Evolutionary conservation across 2,113 vertebrate genomes (phyloP), one percentile per base, ranked within the genome.

Genomic region (Chascanopsetta lugubris): DNA sequence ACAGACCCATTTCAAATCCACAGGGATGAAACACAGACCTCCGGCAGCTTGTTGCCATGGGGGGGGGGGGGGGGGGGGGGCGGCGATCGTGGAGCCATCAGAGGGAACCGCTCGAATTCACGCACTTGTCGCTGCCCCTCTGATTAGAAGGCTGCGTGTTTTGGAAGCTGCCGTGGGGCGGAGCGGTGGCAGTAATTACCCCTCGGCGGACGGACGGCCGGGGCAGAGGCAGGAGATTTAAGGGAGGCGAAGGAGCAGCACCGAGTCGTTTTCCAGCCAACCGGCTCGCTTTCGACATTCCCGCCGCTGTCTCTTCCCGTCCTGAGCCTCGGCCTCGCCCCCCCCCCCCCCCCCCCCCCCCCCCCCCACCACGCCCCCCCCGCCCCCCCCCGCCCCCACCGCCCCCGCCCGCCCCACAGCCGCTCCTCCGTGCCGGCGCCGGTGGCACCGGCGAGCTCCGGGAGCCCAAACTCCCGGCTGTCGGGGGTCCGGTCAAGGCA

Each of bases 201-300:
- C 1, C 40, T 7, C 38, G 7, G 38, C 34, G 6, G 15, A 38
- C 34, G n/a, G n/a, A n/a, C n/a, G n/a, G n/a, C n/a, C n/a, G n/a
- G n/a, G n/a, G n/a, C n/a, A 38, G 17, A 42, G 12, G 10, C 38
- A 42, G 17, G 2, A 2, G 38, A 0, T 38, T 42, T 42, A n/a
- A 42, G 38, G n/a, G 38, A n/a, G n/a, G 15, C n/a, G 6, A n/a
- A n/a, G n/a, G n/a, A 18, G 38, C 2, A 10, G 68, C 50, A 60
- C 38, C 0, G 4, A 82, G 69, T 65, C 21, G 69, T 80, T 79
- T 83, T 85, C 80, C 85, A 77, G 79, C 55, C n/a, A n/a, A n/a
- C n/a, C n/a, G n/a, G 61, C 2, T 53, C 21, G 2, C n/a, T 1
- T 71, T 58, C 59, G n/a, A 63, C 72, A 83, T 81, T 85, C 80